Conservation (phyloP, 2,113 vertebrate genomes). For the Hassar affinis region DNA sequence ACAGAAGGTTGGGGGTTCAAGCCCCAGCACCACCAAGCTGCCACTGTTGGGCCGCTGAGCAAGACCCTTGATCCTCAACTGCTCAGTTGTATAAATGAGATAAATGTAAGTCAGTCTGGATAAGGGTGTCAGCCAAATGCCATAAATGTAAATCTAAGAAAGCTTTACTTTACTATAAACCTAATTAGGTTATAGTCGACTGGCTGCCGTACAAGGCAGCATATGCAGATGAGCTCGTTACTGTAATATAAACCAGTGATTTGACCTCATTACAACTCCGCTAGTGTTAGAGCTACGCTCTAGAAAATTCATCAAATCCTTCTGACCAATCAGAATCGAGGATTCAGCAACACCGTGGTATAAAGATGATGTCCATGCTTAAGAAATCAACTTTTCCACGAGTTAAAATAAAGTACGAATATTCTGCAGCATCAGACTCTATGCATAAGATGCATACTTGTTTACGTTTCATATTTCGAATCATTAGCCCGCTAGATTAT, state of each 20-base stretch:
- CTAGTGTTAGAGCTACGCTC: neutral
- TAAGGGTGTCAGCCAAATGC: too few relatives aligned
- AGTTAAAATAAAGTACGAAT: neutral
- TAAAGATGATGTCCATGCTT: neutral
- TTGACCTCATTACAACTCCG: neutral
- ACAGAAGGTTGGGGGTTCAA: too few relatives aligned
- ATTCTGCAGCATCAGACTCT: neutral
- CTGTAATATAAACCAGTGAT: neutral
- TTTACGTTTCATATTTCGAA: neutral
- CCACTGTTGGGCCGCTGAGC: too few relatives aligned
- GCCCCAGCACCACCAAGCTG: too few relatives aligned
- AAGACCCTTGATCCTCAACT: too few relatives aligned
- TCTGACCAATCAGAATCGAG: neutral
- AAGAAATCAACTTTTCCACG: neutral
- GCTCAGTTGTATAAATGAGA: too few relatives aligned
- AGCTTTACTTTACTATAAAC: neutral
- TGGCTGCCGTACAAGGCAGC: neutral
- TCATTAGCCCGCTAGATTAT: neutral
- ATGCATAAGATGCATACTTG: neutral
- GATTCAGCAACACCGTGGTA: neutral
- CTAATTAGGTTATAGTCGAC: neutral
- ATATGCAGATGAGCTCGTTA: neutral
- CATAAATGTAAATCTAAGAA: too few relatives aligned
- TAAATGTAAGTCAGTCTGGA: too few relatives aligned
- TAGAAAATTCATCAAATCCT: neutral